Evolutionary conservation across 1,140 invertebrate species (phyloP), one percentile per base, ranked within the genome.

Genomic region (Atta colombica): DNA sequence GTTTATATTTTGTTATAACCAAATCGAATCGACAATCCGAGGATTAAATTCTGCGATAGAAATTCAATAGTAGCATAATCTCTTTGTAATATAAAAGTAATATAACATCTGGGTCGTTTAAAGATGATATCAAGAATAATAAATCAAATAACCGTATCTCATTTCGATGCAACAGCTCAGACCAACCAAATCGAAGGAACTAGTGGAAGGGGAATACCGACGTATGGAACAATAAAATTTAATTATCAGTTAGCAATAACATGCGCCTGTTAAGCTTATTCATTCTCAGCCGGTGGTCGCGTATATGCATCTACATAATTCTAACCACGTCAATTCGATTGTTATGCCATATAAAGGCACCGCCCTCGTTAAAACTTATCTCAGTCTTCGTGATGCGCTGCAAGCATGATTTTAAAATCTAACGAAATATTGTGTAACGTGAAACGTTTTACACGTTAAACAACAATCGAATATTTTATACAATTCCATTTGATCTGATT

Each of bases 171-270:
- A 82, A 66, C 55, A 35, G n/a, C 58, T 85, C 45, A 65, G 78
- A 18, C n/a, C 55, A 51, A 75, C 58, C 65, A 75, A 58, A 55
- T 16, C 18, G 68, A 53, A 69, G 60, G 35, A 28, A 71, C 6
- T 16, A 14, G 53, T 12, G 45, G 66, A 35, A 88, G 66, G 31
- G 72, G 61, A 69, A 74, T 35, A 28, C 51, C 21, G 55, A 45
- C 51, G 53, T 63, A 53, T 28, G 45, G 28, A 89, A 85, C 86
- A 89, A 25, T 89, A 89, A 89, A 84, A 89, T 88, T 89, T 87
- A 90, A 90, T 90, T 90, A 90, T 90, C 84, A 84, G 85, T 69
- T 85, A 77, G 85, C 87, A 89, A 86, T 90, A 90, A 90, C 85
- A 80, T 82, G 87, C 51, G 55, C 85, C 60, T 60, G 51, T 45